Evolutionary conservation across 2,113 vertebrate genomes (phyloP).

Genomic region (Polyodon spathula): DNA sequence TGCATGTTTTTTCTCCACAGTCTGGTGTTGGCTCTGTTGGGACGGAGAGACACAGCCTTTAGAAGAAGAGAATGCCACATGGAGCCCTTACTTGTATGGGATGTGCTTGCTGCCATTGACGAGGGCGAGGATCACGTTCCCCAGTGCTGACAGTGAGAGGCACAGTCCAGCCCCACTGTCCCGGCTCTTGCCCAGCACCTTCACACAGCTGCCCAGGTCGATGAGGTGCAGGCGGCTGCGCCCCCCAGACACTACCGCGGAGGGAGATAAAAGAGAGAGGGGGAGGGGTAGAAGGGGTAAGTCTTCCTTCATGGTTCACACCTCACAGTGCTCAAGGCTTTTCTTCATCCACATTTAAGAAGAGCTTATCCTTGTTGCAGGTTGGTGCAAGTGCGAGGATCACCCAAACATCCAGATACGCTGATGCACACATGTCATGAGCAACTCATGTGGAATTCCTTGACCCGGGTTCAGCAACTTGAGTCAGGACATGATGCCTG

Average conservation of each 20-base stretch:
- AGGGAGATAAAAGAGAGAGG: conserved; percentile 24
- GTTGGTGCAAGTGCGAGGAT: too few species aligned
- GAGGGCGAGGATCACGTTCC: conserved; percentile 95
- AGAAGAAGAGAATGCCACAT: too few species aligned
- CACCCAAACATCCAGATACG: too few species aligned
- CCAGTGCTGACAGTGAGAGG: conserved; percentile 85
- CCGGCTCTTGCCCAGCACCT: conserved; percentile 68
- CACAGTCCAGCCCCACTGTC: conserved; percentile 74
- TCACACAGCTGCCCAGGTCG: conserved; percentile 91
- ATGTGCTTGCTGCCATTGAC: conserved; percentile 98
- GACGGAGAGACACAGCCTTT: too few species aligned
- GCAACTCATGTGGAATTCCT: too few species aligned
- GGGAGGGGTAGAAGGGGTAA: conserved; percentile 8
- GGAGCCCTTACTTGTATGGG: conserved; percentile 81
- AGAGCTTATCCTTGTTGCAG: too few species aligned
- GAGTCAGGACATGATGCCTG: too few species aligned
- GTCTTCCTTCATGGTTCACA: neutral
- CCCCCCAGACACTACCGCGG: conserved; percentile 85
- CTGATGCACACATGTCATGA: too few species aligned
- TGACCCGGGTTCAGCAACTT: too few species aligned
- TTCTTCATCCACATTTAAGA: too few species aligned
- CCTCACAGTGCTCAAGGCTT: neutral
- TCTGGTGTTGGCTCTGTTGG: too few species aligned
- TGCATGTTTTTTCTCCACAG: too few species aligned
- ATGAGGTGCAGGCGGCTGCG: conserved; percentile 94